phyloP scores from a whole-genome alignment of 2,113 vertebrate species.

The Heterochromis multidens region DNA sequence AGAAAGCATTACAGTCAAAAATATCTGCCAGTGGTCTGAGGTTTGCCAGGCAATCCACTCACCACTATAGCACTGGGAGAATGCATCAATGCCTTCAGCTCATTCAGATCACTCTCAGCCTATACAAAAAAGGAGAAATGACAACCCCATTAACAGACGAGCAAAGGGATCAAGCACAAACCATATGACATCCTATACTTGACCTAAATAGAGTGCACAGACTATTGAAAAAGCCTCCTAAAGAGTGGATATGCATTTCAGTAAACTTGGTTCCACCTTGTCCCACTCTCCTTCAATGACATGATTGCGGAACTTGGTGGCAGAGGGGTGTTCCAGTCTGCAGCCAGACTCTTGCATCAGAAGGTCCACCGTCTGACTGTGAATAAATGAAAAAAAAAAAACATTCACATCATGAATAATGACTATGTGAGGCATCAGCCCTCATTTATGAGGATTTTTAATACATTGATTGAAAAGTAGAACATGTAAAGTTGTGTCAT shows the following conservation, averaged over 20 bases:
- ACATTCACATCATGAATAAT: neutral
- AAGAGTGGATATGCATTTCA: neutral
- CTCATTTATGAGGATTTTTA: neutral
- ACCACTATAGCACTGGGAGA: slow-evolving; percentile 96
- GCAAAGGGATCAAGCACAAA: neutral
- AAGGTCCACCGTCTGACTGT: slow-evolving; percentile 99
- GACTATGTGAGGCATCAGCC: neutral
- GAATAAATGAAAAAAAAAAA: neutral
- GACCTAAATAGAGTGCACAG: neutral
- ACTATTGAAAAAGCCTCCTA: neutral
- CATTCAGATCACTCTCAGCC: slow-evolving; percentile 98
- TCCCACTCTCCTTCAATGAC: slow-evolving; percentile 99
- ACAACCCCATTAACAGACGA: neutral
- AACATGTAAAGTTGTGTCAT: no score
- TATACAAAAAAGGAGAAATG: slow-evolving; percentile 74
- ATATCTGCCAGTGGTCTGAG: neutral
- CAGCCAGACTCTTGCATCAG: slow-evolving; percentile 99
- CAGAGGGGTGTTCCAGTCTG: slow-evolving; percentile 97
- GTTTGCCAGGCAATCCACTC: slow-evolving; percentile 63
- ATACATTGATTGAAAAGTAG: neutral
- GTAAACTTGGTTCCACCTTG: slow-evolving; percentile 82
- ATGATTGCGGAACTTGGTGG: slow-evolving; percentile 99
- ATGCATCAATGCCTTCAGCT: slow-evolving; percentile 97
- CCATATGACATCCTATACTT: neutral
- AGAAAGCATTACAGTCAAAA: no score